phyloP scores from a whole-genome alignment of 1,140 invertebrate genomes.

The Oncopodura yosiiana region DNA sequence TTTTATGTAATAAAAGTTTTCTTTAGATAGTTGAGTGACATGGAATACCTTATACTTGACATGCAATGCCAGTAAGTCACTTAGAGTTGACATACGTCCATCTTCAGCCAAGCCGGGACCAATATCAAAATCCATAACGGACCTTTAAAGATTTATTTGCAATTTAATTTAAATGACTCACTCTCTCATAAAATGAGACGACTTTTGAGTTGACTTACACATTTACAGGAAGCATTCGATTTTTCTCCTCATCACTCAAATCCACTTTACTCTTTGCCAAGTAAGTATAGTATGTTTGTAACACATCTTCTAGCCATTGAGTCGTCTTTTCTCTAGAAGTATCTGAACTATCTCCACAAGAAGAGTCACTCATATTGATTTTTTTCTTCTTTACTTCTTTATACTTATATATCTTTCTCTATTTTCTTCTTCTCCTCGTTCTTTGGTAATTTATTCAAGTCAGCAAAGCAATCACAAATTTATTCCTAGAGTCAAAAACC shows the following conservation, averaged over 20 bases:
- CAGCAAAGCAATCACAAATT: no score
- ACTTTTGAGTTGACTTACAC: slow-evolving; percentile 16
- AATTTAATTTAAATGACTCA: no score
- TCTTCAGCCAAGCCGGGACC: slow-evolving; percentile 22
- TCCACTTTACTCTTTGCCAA: slow-evolving; percentile 1
- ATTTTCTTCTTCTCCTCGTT: no score
- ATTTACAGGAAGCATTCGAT: slow-evolving; percentile 9
- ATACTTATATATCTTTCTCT: no score
- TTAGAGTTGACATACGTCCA: slow-evolving; percentile 27
- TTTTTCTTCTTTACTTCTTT: no score
- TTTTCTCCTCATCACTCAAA: background rate
- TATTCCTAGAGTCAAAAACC: no score
- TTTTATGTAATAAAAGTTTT: background rate
- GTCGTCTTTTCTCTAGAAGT: slow-evolving; percentile 33
- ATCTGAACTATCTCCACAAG: no score
- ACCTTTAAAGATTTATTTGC: no score
- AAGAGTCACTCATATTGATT: no score
- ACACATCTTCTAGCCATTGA: slow-evolving; percentile 32
- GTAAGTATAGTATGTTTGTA: slow-evolving; percentile 32
- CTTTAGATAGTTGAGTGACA: background rate
- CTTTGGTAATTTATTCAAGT: no score
- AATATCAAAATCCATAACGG: slow-evolving; percentile 19
- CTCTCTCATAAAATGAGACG: no score
- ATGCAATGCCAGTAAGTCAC: slow-evolving; percentile 30
- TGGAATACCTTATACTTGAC: slow-evolving; percentile 24